Evolutionary conservation across 2,888 invertebrate genomes (phyloP).

Genomic region (Dryobotodes eremita): DNA sequence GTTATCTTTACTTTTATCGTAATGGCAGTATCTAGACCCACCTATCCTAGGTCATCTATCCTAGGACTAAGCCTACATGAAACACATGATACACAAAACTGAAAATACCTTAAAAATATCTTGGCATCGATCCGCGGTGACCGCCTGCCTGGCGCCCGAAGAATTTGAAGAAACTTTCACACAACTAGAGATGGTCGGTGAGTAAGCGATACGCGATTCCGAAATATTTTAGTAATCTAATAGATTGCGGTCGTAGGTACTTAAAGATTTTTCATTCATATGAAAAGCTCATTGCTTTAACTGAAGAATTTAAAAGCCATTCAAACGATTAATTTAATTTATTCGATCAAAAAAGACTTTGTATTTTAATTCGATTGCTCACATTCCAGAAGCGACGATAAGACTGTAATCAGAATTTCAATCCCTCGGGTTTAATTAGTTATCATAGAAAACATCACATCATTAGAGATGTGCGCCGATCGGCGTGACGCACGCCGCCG

Average conservation of each 20-base stretch:
- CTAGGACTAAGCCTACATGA: background rate
- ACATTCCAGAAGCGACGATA: background rate
- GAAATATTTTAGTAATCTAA: background rate
- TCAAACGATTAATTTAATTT: background rate
- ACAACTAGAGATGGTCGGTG: background rate
- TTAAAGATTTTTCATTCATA: background rate
- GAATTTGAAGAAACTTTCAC: slow-evolving; percentile 32
- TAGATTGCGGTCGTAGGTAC: background rate
- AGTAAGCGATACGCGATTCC: background rate
- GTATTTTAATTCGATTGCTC: background rate
- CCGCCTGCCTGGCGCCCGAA: slow-evolving; percentile 55
- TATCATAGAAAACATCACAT: background rate
- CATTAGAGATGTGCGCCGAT: no score
- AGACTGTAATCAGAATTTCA: background rate
- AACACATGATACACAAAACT: slow-evolving; percentile 13
- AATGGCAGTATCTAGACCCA: background rate
- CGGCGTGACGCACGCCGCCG: no score
- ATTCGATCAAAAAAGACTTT: background rate
- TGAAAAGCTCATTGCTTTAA: background rate
- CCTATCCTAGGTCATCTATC: background rate
- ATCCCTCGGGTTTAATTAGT: background rate
- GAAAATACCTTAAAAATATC: slow-evolving; percentile 29
- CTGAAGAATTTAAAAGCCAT: background rate
- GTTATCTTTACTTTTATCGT: background rate
- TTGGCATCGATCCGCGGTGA: slow-evolving; percentile 36